Evolutionary conservation across 2,888 invertebrate species (phyloP).

Genomic region (Agelastica alni): DNA sequence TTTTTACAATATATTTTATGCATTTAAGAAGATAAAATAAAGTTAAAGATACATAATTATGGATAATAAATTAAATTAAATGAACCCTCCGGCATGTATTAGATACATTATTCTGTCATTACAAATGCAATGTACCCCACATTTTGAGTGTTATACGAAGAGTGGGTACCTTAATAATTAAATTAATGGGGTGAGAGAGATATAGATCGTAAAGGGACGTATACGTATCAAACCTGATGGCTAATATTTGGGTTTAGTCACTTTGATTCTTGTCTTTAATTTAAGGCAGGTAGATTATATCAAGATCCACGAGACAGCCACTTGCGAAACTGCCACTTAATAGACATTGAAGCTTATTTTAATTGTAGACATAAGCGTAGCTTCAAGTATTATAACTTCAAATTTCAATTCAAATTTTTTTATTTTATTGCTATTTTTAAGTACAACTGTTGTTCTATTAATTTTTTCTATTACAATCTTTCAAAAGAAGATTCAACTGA

Average conservation of each 20-base stretch:
- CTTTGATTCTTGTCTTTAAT: not conserved
- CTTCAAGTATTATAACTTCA: no score
- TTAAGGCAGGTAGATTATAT: constrained; percentile 1
- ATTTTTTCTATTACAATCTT: not conserved
- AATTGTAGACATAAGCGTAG: not conserved
- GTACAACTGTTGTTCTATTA: not conserved
- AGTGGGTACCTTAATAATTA: not conserved
- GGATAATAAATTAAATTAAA: no score
- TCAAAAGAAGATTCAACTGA: not conserved
- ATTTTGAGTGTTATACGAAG: not conserved
- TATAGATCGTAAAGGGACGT: not conserved
- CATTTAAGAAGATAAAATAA: no score
- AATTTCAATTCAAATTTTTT: no score
- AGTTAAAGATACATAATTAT: no score
- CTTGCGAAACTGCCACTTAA: not conserved
- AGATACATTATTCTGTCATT: not conserved
- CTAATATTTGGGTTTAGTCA: constrained; percentile 2
- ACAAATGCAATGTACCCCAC: not conserved
- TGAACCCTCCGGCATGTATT: no score
- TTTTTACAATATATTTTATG: no score
- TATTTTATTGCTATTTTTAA: not conserved
- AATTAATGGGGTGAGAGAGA: not conserved
- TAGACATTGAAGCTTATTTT: not conserved
- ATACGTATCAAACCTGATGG: not conserved
- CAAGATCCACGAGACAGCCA: not conserved